Evolutionary conservation across 2,113 vertebrate genomes (phyloP), one percentile per base, ranked within the genome.

Genomic region (Notiomystis cincta): DNA sequence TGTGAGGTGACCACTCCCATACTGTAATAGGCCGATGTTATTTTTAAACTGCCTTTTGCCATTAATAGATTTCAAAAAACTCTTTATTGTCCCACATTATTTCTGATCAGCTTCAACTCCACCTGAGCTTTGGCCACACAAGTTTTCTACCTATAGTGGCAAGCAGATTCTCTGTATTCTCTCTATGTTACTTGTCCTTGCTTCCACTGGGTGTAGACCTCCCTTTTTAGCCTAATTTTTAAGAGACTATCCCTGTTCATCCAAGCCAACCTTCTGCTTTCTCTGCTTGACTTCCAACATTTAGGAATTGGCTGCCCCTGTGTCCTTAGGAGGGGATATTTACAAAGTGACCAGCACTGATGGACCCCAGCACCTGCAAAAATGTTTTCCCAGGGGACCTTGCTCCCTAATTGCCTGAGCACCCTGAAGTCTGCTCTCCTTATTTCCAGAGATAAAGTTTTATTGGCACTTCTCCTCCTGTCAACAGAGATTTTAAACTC

Each of bases 11-110:
- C 13, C 13, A 42, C 57, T 15, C 35, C 50, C 42, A 25, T 21
- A 16, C 35, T 66, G 15, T 35, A 75, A 48, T 0, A 0, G 8
- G 24, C 10, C 1, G 0, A 35, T 30, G 7, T 31, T 25, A 66
- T 42, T 66, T 66, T 42, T 30, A 48, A 15, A 64, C 19, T 28
- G 50, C 8, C 53, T 76, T 42, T 50, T 57, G 24, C 15, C 31
- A 48, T 40, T 35, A 30, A 15, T 16, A 42, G 24, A 48, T 66
- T 85, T 30, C 5, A 30, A 48, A 57, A 57, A 19, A 30, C 37
- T 33, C 28, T 24, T 47, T 57, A 35, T n/a, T 40, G 31, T 50
- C 20, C 25, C 31, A 24, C 3, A 21, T 20, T 20, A 30, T 31
- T 67, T 50, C 37, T 33, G 37, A 42, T 42, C 31, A 44, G 21